phyloP scores from a whole-genome alignment of 64 coral and sea anemone species.

The Stichodactyla mertensii region DNA sequence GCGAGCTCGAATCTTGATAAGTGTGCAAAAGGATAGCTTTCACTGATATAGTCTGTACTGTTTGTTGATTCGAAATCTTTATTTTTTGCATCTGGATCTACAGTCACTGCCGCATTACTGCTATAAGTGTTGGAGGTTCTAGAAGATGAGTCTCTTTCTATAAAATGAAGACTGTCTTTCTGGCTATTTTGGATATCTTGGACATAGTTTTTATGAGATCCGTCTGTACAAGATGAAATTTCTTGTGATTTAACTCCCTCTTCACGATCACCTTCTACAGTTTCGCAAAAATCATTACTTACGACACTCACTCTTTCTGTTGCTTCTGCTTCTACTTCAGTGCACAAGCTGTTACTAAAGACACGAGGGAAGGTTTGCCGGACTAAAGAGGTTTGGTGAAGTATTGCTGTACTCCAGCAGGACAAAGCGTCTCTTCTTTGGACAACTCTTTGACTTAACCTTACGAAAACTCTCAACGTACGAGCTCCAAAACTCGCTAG shows the following conservation, averaged over 20 bases:
- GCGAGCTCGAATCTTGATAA: not conserved
- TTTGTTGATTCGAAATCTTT: not conserved
- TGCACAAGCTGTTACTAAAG: not conserved
- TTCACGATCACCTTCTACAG: not conserved
- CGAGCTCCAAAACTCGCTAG: not conserved
- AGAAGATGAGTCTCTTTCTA: not conserved
- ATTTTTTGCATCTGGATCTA: not conserved
- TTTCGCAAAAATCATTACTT: not conserved
- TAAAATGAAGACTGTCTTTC: not conserved
- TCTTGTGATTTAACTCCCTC: not conserved
- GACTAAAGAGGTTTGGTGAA: not conserved
- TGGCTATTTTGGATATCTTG: not conserved
- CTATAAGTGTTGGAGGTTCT: not conserved
- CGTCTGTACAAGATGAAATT: not conserved
- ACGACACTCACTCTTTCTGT: not conserved
- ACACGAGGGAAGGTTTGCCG: not conserved
- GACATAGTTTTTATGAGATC: not conserved
- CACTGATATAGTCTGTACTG: not conserved
- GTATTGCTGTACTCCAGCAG: not conserved
- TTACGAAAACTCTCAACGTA: not conserved
- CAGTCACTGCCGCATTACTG: not conserved
- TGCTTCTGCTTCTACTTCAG: not conserved
- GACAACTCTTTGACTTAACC: not conserved
- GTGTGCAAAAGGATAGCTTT: not conserved
- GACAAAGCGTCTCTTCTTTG: not conserved